These are phyloP conservation scores for Cepaea nemoralis DNA, from an alignment of 1,140 invertebrate genomes.

Conservation along the genomic window DNA sequence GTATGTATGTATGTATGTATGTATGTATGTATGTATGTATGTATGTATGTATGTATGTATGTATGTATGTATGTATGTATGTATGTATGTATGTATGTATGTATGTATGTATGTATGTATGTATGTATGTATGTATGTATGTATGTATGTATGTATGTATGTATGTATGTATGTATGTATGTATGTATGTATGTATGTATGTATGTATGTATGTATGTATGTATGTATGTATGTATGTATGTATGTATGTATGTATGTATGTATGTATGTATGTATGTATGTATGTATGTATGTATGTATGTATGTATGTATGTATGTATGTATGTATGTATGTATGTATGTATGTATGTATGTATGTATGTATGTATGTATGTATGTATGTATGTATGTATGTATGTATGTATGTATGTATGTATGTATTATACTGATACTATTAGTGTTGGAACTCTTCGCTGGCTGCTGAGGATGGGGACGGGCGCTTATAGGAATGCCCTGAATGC, in stretches of 20 bases:
- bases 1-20: not conserved
- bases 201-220: constrained; percentile 2
- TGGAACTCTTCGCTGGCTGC: too few species aligned
- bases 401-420: constrained; percentile 12
- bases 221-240: constrained; percentile 3
- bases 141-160: not conserved
- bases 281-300: not conserved
- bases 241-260: constrained; percentile 11
- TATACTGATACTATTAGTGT: too few species aligned
- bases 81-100: not conserved
- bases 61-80: not conserved
- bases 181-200: not conserved
- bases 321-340: constrained; percentile 11
- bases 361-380: constrained; percentile 18
- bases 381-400: constrained; percentile 20
- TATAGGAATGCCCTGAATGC: too few species aligned
- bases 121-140: not conserved
- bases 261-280: too few species aligned
- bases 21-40: not conserved
- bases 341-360: not conserved
- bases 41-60: not conserved
- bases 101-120: constrained; percentile 8
- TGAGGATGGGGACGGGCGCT: too few species aligned
- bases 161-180: not conserved
- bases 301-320: constrained; percentile 12